Evolutionary conservation across 2,888 invertebrate genomes (phyloP).

Genomic region (Itoplectis maculator): DNA sequence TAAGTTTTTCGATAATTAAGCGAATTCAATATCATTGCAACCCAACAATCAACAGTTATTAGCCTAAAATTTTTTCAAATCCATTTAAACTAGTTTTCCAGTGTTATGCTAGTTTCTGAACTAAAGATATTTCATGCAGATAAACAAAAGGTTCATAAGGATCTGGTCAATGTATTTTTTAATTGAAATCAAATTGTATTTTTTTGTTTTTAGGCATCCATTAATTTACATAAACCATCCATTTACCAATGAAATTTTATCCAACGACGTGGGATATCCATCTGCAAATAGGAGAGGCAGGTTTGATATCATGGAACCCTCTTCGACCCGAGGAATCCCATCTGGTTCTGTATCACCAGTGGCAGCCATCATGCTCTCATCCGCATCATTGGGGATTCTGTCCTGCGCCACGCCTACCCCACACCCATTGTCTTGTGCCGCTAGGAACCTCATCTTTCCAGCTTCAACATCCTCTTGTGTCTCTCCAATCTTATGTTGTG

Average conservation of each 20-base stretch:
- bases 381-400: slow-evolving; percentile 74
- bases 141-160: no score
- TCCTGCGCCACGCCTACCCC: slow-evolving; percentile 79
- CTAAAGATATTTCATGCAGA: no score
- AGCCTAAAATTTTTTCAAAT: no score
- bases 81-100: no score
- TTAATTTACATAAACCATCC: not conserved
- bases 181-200: no score
- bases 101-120: no score
- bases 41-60: not conserved
- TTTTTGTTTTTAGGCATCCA: not conserved
- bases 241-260: slow-evolving; percentile 86
- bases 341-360: slow-evolving; percentile 75
- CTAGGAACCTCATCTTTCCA: slow-evolving; percentile 80
- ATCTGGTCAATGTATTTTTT: not conserved
- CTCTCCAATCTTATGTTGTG: slow-evolving; percentile 45
- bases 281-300: slow-evolving; percentile 90
- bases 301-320: slow-evolving; percentile 88
- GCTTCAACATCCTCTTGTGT: slow-evolving; percentile 68
- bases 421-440: slow-evolving; percentile 79
- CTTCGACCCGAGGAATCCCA: slow-evolving; percentile 74
- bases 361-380: slow-evolving; percentile 79
- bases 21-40: not conserved
- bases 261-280: slow-evolving; percentile 89
- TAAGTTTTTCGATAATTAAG: not conserved